Percentiles rank a stretch among this genome's conserved stretches.
phyloP scores from a whole-genome alignment of 1,140 invertebrate species.

The Drosophila grimshawi region DNA sequence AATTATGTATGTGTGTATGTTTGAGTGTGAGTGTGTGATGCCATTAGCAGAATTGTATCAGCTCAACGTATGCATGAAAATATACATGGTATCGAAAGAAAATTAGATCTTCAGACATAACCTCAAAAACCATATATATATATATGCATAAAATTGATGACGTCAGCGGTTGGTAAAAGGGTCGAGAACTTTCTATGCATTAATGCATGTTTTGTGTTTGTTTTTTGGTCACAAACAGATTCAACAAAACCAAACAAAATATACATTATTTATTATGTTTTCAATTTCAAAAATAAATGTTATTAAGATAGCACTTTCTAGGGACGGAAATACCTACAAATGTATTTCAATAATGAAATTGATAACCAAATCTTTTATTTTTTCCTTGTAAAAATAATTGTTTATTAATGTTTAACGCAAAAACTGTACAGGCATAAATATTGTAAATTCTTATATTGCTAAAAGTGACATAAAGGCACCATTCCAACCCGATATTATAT shows the following conservation, averaged over 20 bases:
- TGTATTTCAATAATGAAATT: neutral
- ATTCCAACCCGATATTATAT: slow-evolving; percentile 35
- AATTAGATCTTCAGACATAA: slow-evolving; percentile 32
- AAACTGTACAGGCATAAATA: slow-evolving; percentile 26
- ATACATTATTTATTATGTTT: neutral
- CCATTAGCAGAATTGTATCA: neutral
- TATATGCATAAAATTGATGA: slow-evolving; percentile 21
- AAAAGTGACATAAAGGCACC: slow-evolving; percentile 49
- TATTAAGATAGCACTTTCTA: neutral
- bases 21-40: neutral
- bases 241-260: slow-evolving; percentile 13
- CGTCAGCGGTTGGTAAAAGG: slow-evolving; percentile 7
- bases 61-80: neutral
- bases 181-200: neutral
- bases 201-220: neutral
- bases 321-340: too few species aligned
- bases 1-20: slow-evolving; percentile 2
- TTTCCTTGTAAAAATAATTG: neutral
- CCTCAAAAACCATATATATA: slow-evolving; percentile 29
- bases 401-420: slow-evolving; percentile 18
- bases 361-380: neutral
- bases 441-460: neutral
- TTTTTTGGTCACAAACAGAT: neutral
- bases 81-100: slow-evolving; percentile 1
- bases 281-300: neutral